Percentiles rank a stretch among this genome's conserved stretches.
Conservation (phyloP, 2,113 vertebrate genomes). For the Perognathus longimembris region DNA sequence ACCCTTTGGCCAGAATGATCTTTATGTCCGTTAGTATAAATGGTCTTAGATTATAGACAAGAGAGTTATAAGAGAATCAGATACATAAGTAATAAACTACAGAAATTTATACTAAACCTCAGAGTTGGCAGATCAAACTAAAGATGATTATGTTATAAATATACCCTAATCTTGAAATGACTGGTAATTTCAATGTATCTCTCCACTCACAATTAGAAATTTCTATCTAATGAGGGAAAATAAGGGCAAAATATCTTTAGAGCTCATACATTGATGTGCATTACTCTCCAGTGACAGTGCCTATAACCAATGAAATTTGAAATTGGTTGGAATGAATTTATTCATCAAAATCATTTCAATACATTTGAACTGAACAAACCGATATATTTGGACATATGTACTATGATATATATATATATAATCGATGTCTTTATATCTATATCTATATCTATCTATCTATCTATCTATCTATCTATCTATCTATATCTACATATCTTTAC, state of each 20-base stretch:
- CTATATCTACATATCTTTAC: not conserved
- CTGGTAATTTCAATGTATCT: not conserved
- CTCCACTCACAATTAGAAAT: not conserved
- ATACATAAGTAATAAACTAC: not conserved
- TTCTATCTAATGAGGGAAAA: slow-evolving; percentile 37
- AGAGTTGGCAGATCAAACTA: not conserved
- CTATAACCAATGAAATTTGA: not conserved
- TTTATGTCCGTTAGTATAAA: not conserved
- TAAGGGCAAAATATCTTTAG: not conserved
- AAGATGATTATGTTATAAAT: slow-evolving; percentile 20
- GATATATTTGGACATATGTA: slow-evolving; percentile 9
- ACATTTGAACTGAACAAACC: not conserved
- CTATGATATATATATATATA: too few species aligned
- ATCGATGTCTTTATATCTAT: too few species aligned
- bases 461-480: too few species aligned
- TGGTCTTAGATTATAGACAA: not conserved
- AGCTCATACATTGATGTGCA: not conserved
- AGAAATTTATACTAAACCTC: slow-evolving; percentile 12
- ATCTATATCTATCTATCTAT: too few species aligned
- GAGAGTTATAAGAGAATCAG: not conserved
- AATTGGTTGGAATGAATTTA: not conserved
- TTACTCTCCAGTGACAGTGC: not conserved
- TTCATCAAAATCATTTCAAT: not conserved
- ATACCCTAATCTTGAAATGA: not conserved
- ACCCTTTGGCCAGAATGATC: not conserved